phyloP scores from a whole-genome alignment of 2,113 vertebrate genomes.

The Callipepla californica region DNA sequence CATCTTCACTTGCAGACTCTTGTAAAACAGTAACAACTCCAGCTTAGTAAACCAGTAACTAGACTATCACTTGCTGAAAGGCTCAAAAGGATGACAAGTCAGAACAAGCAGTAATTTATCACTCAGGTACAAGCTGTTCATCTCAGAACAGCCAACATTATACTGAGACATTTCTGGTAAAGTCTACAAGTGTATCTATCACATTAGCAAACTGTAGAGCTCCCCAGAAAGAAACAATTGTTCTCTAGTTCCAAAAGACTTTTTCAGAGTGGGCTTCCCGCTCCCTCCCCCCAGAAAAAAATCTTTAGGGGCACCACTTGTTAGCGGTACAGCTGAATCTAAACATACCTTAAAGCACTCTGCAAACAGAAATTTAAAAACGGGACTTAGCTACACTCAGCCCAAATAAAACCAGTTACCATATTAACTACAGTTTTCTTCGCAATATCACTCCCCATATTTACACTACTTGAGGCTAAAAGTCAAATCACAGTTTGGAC shows the following conservation, averaged over 20 bases:
- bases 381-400: not conserved
- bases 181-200: not conserved
- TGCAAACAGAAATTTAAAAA: not conserved
- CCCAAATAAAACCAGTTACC: not conserved
- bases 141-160: not conserved
- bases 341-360: not conserved
- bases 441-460: not conserved
- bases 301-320: not conserved
- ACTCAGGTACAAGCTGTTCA: not conserved
- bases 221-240: not conserved
- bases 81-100: not conserved
- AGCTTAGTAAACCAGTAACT: not conserved
- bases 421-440: not conserved
- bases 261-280: not conserved
- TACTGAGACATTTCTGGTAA: not conserved
- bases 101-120: not conserved
- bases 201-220: not conserved
- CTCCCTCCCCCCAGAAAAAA: no score
- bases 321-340: not conserved
- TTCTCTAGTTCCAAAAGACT: not conserved
- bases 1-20: not conserved
- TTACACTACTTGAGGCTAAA: not conserved
- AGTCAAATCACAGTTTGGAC: not conserved
- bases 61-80: not conserved
- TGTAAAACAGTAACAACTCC: not conserved